Percentiles rank a stretch among this genome's conserved stretches.
Conservation (phyloP, 2,888 invertebrate species). For the Hoplodrina blanda region DNA sequence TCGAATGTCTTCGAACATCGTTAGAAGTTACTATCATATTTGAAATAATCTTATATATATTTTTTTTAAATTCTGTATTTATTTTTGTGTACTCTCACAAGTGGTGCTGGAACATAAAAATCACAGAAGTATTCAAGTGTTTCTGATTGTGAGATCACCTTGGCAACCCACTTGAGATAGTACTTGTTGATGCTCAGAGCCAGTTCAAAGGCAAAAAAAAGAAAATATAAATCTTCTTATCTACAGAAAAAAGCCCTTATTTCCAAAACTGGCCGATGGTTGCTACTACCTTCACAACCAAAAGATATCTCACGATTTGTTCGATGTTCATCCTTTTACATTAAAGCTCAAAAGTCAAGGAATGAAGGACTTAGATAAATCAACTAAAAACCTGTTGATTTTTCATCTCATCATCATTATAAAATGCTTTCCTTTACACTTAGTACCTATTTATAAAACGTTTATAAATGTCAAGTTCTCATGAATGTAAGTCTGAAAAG, state of each 20-base stretch:
- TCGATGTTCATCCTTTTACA: background rate
- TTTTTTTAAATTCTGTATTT: background rate
- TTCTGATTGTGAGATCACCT: conserved; percentile 10
- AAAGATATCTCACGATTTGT: background rate
- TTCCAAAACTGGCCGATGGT: background rate
- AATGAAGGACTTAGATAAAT: background rate
- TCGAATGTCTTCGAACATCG: background rate
- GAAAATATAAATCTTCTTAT: background rate
- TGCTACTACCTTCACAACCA: background rate
- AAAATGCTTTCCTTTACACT: background rate
- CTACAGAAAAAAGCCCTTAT: background rate
- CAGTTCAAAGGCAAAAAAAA: conserved; percentile 9
- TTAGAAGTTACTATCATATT: background rate
- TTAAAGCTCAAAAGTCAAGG: background rate
- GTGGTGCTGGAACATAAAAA: conserved; percentile 1
- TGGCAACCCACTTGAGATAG: conserved; percentile 23
- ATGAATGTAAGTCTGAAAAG: conserved; percentile 10
- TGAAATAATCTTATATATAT: background rate
- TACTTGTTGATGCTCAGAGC: conserved; percentile 12
- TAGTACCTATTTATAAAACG: background rate
- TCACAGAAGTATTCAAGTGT: conserved; percentile 1
- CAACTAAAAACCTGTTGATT: background rate
- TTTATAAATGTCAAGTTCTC: background rate
- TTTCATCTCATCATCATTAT: background rate
- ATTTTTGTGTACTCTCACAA: conserved; percentile 2